Percentiles rank a stretch among this genome's conserved stretches.
Evolutionary conservation across 2,797 vertebrate species (phyloP).

Genomic region (Darevskia nairensis): DNA sequence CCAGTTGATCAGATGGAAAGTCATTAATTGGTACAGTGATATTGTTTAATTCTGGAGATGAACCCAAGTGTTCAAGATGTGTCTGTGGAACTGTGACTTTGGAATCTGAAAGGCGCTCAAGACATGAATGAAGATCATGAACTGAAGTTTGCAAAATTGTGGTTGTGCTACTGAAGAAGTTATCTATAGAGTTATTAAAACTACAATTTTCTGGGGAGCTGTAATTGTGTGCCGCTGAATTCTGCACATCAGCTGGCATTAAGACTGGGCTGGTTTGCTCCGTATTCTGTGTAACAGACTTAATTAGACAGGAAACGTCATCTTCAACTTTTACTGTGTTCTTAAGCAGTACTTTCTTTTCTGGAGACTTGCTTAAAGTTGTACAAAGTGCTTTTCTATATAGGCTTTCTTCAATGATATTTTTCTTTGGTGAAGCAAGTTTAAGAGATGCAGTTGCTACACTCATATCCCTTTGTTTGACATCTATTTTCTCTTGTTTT

Average conservation of each 20-base stretch:
- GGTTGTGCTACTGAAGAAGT: conserved; percentile 60
- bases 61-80: conserved; percentile 60
- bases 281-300: conserved; percentile 33
- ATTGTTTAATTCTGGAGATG: conserved; percentile 62
- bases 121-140: conserved; percentile 49
- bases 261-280: conserved; percentile 52
- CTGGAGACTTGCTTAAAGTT: conserved; percentile 44
- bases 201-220: not conserved
- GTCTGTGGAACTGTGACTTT: conserved; percentile 68
- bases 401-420: conserved; percentile 66
- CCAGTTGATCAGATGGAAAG: conserved; percentile 55
- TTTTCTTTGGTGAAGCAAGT: conserved; percentile 68
- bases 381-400: conserved; percentile 34
- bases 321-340: conserved; percentile 40
- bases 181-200: conserved; percentile 18
- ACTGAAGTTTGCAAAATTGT: conserved; percentile 70
- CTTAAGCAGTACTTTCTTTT: conserved; percentile 43
- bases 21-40: conserved; percentile 58
- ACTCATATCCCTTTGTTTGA: conserved; percentile 53
- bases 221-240: conserved; percentile 7
- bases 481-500: conserved; percentile 60
- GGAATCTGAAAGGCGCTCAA: conserved; percentile 59
- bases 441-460: conserved; percentile 48
- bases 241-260: conserved; percentile 51
- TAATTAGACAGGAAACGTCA: conserved; percentile 44